Percentiles rank a stretch among this genome's conserved stretches.
Evolutionary conservation across 1,140 invertebrate species (phyloP).

Genomic region (Drosophila parvula): DNA sequence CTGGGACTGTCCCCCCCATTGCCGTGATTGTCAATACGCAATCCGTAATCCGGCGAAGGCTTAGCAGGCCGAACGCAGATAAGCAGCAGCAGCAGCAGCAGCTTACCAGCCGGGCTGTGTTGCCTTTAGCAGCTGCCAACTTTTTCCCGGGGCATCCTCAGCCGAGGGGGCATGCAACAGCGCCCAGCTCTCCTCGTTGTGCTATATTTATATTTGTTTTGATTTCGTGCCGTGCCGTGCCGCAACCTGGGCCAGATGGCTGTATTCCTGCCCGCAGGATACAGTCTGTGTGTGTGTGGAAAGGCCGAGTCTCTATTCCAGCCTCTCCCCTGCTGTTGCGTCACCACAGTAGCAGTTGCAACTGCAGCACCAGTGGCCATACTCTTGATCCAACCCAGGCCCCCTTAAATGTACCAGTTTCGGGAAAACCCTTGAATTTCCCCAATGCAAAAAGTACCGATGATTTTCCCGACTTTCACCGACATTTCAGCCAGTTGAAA

Average conservation of each 20-base stretch:
- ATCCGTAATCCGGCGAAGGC: slow-evolving; percentile 46
- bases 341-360: slow-evolving; percentile 4
- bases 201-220: slow-evolving; percentile 66
- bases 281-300: slow-evolving; percentile 7
- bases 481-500: slow-evolving; percentile 4
- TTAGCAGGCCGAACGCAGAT: slow-evolving; percentile 44
- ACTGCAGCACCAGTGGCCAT: neutral
- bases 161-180: slow-evolving; percentile 15
- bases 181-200: slow-evolving; percentile 33
- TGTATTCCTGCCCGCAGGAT: slow-evolving; percentile 37
- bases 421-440: slow-evolving; percentile 30
- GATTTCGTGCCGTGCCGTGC: slow-evolving; percentile 46
- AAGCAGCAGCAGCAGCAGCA: slow-evolving; percentile 20
- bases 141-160: slow-evolving; percentile 1
- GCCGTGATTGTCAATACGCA: slow-evolving; percentile 48
- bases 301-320: neutral
- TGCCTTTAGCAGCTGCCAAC: slow-evolving; percentile 36
- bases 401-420: slow-evolving; percentile 7
- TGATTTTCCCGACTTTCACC: neutral
- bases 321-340: slow-evolving; percentile 1
- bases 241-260: slow-evolving; percentile 13
- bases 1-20: slow-evolving; percentile 17
- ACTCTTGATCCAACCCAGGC: slow-evolving; percentile 21
- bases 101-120: slow-evolving; percentile 32
- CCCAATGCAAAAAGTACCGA: neutral